phyloP scores from a whole-genome alignment of 2,113 vertebrate genomes.

The Anser brachyrhynchus region DNA sequence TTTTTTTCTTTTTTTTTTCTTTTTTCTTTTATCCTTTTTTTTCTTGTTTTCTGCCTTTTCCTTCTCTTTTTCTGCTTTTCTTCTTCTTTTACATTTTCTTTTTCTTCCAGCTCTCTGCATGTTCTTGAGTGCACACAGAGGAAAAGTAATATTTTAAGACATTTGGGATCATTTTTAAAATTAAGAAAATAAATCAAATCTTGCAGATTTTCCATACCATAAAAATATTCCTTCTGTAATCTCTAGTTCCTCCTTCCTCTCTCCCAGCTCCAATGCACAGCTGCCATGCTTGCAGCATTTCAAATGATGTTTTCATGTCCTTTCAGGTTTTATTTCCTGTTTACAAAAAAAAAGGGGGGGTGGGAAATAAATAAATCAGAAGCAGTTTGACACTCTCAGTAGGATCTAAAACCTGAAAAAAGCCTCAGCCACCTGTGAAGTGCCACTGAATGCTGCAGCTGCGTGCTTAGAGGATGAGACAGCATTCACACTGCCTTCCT shows the following conservation, averaged over 20 bases:
- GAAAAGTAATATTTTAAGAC: not conserved
- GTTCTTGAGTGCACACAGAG: not conserved
- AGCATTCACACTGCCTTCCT: not conserved
- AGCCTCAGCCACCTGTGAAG: not conserved
- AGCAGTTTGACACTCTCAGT: not conserved
- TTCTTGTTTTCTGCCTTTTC: not conserved
- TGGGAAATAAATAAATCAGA: not conserved
- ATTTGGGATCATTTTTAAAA: not conserved
- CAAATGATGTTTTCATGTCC: not conserved
- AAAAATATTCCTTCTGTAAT: not conserved
- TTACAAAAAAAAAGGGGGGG: not conserved
- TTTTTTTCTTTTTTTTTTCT: not conserved
- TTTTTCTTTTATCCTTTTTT: not conserved
- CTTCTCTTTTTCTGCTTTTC: not conserved
- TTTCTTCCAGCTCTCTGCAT: not conserved
- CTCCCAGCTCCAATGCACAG: not conserved
- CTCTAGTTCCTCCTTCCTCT: not conserved
- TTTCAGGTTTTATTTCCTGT: not conserved
- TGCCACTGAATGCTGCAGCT: constrained; percentile 16
- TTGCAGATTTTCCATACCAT: not conserved
- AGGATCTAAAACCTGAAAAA: constrained; percentile 7
- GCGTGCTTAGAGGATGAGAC: not conserved
- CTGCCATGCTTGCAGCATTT: not conserved
- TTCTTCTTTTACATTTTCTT: not conserved
- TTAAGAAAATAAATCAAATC: not conserved